Conservation (phyloP, 2,888 invertebrate species). For the Tiliacea citrago region DNA sequence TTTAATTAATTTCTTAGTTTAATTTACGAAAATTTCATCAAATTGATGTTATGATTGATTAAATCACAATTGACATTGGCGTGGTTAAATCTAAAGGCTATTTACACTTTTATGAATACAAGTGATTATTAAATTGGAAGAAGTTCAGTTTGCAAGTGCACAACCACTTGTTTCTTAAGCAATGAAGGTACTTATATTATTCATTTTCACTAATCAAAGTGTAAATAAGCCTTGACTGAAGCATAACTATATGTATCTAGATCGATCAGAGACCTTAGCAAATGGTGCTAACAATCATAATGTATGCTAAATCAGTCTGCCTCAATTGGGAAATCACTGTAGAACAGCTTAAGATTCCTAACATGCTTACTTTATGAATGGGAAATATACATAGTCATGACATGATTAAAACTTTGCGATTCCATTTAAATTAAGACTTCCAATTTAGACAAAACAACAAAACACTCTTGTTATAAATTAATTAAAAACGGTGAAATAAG, state of each 20-base stretch:
- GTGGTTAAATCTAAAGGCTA: constrained; percentile 24
- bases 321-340: constrained; percentile 34
- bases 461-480: constrained; percentile 31
- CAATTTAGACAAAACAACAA: constrained; percentile 35
- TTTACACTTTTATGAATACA: constrained; percentile 46
- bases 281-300: constrained; percentile 48
- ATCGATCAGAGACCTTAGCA: constrained; percentile 33
- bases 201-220: constrained; percentile 34
- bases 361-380: constrained; percentile 7
- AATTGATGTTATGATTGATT: constrained; percentile 33
- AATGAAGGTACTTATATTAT: constrained; percentile 23
- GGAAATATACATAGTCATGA: constrained; percentile 1
- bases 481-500: constrained; percentile 68
- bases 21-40: constrained; percentile 8
- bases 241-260: constrained; percentile 46
- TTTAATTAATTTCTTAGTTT: constrained; percentile 59
- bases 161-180: constrained; percentile 12
- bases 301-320: constrained; percentile 56
- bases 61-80: constrained; percentile 52
- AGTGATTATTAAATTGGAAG: constrained; percentile 8
- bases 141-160: constrained; percentile 22
- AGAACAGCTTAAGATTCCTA: constrained; percentile 6
- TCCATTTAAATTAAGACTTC: constrained; percentile 24
- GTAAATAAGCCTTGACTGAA: constrained; percentile 47
- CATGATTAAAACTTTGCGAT: constrained; percentile 20